Base-by-base conservation (phyloP, 2,888 invertebrate genomes). In the Uropetala carovei region DNA sequence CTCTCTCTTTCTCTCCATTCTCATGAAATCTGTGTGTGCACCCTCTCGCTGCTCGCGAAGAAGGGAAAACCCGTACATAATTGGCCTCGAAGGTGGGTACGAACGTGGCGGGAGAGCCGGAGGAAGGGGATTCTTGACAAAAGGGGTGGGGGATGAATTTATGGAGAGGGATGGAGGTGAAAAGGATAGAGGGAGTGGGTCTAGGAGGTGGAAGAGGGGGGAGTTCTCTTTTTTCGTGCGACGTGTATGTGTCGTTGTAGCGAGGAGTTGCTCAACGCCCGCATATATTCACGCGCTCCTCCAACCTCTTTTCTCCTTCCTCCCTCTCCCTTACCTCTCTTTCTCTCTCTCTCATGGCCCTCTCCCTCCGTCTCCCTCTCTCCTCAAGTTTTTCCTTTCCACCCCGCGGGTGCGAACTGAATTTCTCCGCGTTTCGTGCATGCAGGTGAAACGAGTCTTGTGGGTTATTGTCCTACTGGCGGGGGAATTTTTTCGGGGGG, bases 381-480 rank as follows among this genome's bases (percentile, higher is more conserved):
- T 57, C 56, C 84, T 84, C 59, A 86, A 59, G 91, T 92, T 91
- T n/a, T 43, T 30, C 58, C 22, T 86, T 81, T 22, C 91, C 82
- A 83, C n/a, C 81, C 86, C 86, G 60, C 92, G 85, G 92, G 92
- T 86, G 85, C 92, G 92, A 92, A 58, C 59, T 68, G 56, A 81
- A 56, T 56, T 43, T 5, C 57, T 83, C 30, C 56, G 56, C 56
- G 5, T 43, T 43, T 43, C 43, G 43, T 43, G 43, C 43, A 5
- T 43, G 43, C 43, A 43, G 43, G 43, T 43, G 43, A 43, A 43
- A 43, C 43, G 43, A 43, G 43, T 43, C 43, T 43, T 43, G 43
- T 43, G 43, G 43, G 43, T 43, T 43, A 43, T 43, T 43, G 43
- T 43, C 43, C 43, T 43, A 43, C 43, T 43, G 43, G 43, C 43